phyloP scores from a whole-genome alignment of 1,140 invertebrate genomes.

The Diuraphis noxia region DNA sequence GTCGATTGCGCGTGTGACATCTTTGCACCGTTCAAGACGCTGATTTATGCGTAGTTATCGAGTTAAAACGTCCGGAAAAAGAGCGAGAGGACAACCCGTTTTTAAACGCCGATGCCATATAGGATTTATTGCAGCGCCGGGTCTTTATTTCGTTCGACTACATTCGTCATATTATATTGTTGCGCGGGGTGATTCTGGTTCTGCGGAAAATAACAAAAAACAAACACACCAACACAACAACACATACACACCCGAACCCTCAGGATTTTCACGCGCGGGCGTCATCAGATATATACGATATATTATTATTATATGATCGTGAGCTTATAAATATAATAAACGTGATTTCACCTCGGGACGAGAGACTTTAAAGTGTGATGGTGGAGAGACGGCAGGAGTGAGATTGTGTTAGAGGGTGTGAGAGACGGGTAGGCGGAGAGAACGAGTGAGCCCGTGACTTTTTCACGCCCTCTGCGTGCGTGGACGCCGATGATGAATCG shows the following conservation, averaged over 20 bases:
- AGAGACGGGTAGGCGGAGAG: too few relatives aligned
- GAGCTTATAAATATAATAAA: not conserved
- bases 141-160: slow-evolving; percentile 46
- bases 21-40: slow-evolving; percentile 29
- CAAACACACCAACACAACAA: not conserved
- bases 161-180: slow-evolving; percentile 42
- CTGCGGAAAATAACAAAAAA: not conserved
- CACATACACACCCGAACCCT: not conserved
- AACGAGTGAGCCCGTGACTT: slow-evolving; percentile 22
- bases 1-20: slow-evolving; percentile 22
- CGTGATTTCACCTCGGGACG: slow-evolving; percentile 10
- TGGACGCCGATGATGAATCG: slow-evolving; percentile 50
- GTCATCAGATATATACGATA: not conserved
- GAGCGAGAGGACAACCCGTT: slow-evolving; percentile 40
- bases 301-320: not conserved
- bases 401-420: not conserved
- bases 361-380: not conserved
- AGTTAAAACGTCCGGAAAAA: slow-evolving; percentile 45
- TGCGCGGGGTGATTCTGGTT: not conserved
- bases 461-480: slow-evolving; percentile 24
- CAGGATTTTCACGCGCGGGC: not conserved
- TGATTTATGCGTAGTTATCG: slow-evolving; percentile 41
- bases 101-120: not conserved
- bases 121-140: not conserved
- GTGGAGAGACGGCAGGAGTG: not conserved